These are phyloP conservation scores for Indicator maculatus DNA, from an alignment of 2,113 vertebrate species.

Conservation along the genomic window DNA sequence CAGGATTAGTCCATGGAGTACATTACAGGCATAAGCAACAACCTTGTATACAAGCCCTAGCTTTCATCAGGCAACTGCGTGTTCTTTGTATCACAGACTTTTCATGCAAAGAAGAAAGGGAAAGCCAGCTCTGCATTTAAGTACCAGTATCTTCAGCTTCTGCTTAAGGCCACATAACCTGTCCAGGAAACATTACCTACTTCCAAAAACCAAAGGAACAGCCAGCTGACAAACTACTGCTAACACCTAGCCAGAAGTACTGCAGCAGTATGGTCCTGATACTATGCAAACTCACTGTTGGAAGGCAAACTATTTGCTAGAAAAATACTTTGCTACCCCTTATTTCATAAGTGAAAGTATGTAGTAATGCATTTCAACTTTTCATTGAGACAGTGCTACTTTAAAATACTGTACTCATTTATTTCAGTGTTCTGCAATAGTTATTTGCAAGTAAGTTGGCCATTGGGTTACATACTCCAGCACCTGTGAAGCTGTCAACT, in stretches of 20 bases:
- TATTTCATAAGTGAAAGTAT: neutral
- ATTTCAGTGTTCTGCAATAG: neutral
- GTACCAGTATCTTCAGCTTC: conserved; percentile 9
- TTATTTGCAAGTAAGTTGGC: neutral
- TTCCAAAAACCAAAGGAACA: neutral
- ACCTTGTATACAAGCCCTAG: neutral
- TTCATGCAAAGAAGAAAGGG: neutral
- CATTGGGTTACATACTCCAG: neutral
- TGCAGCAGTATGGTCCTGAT: neutral
- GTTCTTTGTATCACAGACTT: neutral
- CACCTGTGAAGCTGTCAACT: neutral
- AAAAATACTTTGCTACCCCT: neutral
- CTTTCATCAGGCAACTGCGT: neutral
- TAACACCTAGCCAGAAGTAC: neutral
- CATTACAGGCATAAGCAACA: neutral
- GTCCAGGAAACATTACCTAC: neutral
- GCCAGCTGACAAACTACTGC: neutral
- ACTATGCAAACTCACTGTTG: neutral
- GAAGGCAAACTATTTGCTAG: neutral
- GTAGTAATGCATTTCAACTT: neutral
- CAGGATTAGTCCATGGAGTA: neutral
- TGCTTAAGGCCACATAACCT: conserved; percentile 10
- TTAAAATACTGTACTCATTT: conserved; percentile 13
- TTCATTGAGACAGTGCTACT: neutral
- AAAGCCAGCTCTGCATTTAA: conserved; percentile 44